Evolutionary conservation across 1,140 invertebrate species (phyloP).

Genomic region (Rhopalosiphum maidis): DNA sequence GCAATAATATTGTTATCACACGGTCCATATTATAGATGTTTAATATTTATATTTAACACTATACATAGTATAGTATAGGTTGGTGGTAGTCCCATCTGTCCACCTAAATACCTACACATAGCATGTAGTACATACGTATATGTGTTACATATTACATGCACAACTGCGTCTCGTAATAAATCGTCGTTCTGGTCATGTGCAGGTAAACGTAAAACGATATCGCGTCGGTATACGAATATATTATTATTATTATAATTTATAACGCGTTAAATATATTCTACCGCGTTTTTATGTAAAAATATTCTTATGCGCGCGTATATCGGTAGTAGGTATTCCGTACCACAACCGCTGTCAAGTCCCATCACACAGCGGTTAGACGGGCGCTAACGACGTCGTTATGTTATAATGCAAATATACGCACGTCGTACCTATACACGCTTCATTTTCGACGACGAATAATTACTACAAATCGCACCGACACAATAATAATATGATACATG

Average conservation of each 20-base stretch:
- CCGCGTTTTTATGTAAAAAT: neutral
- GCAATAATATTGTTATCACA: neutral
- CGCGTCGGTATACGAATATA: neutral
- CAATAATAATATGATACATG: neutral
- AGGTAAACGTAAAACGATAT: neutral
- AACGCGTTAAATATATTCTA: neutral
- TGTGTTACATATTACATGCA: neutral
- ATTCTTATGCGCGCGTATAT: neutral
- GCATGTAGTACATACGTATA: neutral
- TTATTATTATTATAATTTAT: conserved; percentile 6
- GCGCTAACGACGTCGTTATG: conserved; percentile 3
- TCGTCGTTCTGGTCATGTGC: neutral
- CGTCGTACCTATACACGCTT: neutral
- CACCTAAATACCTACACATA: neutral
- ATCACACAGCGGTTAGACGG: neutral
- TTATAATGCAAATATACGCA: conserved; percentile 1
- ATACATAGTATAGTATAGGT: too few relatives aligned
- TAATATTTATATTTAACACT: neutral
- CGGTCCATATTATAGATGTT: neutral
- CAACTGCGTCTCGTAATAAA: neutral
- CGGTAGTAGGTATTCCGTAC: neutral
- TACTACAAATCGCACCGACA: neutral
- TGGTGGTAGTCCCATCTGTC: neutral
- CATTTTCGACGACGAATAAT: neutral
- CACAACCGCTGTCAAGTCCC: neutral